Base-by-base conservation (phyloP, 2,113 vertebrate genomes). In the Caranx melampygus region DNA sequence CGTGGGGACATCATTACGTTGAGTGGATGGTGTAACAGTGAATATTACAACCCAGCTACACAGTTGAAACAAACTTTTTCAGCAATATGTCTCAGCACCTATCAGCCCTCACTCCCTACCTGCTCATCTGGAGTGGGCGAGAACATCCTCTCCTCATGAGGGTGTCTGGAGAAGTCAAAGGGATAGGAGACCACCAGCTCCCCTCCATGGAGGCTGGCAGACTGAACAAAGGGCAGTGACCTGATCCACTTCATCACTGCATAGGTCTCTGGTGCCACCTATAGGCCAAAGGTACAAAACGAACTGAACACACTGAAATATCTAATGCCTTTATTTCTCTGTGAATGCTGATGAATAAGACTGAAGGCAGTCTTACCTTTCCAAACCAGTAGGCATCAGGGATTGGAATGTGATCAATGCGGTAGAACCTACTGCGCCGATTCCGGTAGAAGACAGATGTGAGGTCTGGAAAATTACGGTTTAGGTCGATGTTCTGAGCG, bases 381-480 rank as follows among this genome's bases (percentile, higher is more conserved):
- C 96, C 96, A 94, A 95, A 94, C 98, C 98, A 99, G 88, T 98
- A 99, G 77, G 95, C 92, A 4, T 97, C 95, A 0, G 97, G 97
- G 90, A 99, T 97, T 47, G 97, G 94, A 49, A 99, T 94, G 88
- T 98, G 98, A 77, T 98, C 96, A 0, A 89, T 93, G 37, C 95
- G 96, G 8, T 92, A 95, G 3, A 93, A 89, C 6, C 89, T 94
- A 72, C 94, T 93, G 35, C 93, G 95, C 0, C 94, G 95, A 75
- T 96, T 95, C 63, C 94, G 95, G 91, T 99, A 98, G 85, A 94
- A 96, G 80, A 97, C 86, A 0, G 96, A 96, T 0, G 98, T 99
- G 78, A 99, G 93, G 93, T 99, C 98, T 0, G 98, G 98, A 88
- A 99, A 99, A 90, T 99, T 98, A 62, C 98, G 96, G 92, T 99